Percentiles rank a stretch among this genome's conserved stretches.
phyloP scores from a whole-genome alignment of 2,888 invertebrate species.

The Acanthopleura granulata region DNA sequence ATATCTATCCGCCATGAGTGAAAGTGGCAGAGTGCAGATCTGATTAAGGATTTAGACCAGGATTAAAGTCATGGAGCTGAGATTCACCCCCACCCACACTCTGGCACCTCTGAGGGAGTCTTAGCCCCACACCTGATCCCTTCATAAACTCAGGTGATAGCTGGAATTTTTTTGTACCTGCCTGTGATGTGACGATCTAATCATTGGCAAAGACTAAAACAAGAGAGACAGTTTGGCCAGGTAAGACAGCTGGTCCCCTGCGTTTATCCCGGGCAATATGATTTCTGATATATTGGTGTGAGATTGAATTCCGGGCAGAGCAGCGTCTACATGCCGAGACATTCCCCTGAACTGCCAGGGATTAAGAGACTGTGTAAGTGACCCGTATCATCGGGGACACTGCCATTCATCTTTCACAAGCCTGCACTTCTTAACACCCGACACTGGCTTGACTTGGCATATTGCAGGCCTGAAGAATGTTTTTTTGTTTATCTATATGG shows the following conservation, averaged over 20 bases:
- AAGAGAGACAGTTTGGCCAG: neutral
- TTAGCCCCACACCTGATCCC: too few species aligned
- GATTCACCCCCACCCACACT: too few species aligned
- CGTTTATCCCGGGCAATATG: neutral
- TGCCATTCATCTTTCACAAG: neutral
- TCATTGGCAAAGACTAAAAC: neutral
- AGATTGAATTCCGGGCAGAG: neutral
- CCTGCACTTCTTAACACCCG: constrained; percentile 6
- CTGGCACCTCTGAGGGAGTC: too few species aligned
- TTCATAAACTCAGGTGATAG: too few species aligned
- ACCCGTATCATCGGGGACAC: constrained; percentile 1
- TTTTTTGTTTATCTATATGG: constrained; percentile 18
- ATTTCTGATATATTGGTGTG: neutral
- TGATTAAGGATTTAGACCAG: too few species aligned
- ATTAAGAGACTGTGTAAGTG: neutral
- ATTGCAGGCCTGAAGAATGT: neutral
- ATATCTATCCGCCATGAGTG: too few species aligned
- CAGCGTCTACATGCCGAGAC: neutral
- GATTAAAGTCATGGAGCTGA: too few species aligned
- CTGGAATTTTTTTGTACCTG: too few species aligned
- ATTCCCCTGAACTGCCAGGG: neutral
- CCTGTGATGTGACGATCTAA: neutral
- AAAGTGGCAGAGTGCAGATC: too few species aligned
- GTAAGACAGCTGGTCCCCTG: neutral
- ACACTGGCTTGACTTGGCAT: constrained; percentile 5